A percentile compares a stretch with the other conserved stretches of the same genome.
These are phyloP conservation scores for Tokudaia muenninki DNA, from an alignment of 2,797 vertebrate species.

Conservation along the genomic window DNA sequence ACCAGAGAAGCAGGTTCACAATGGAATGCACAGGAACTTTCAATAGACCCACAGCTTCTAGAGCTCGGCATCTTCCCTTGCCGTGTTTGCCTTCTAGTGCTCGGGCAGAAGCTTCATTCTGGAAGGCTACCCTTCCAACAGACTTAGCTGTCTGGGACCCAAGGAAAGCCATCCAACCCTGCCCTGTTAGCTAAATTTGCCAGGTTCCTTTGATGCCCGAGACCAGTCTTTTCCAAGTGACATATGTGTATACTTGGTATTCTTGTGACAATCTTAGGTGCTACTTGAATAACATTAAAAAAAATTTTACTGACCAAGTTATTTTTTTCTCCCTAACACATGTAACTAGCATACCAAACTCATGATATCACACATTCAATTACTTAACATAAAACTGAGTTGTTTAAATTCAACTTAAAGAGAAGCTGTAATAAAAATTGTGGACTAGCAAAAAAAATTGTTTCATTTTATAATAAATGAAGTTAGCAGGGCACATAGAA, in stretches of 20 bases:
- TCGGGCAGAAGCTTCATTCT: neutral
- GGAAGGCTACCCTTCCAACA: neutral
- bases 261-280: constrained; percentile 36
- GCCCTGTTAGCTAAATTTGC: neutral
- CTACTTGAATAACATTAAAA: neutral
- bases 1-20: neutral
- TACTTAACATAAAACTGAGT: constrained; percentile 17
- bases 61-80: neutral
- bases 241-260: neutral
- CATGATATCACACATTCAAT: neutral
- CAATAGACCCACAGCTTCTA: neutral
- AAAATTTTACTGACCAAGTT: neutral
- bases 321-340: neutral
- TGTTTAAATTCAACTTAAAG: constrained; percentile 28
- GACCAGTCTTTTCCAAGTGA: neutral
- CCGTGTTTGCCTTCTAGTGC: neutral
- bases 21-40: neutral
- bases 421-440: constrained; percentile 38
- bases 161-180: neutral
- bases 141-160: neutral
- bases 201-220: neutral
- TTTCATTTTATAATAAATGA: constrained; percentile 22
- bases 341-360: constrained; percentile 11
- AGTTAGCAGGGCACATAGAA: neutral
- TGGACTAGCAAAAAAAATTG: neutral